A percentile compares a stretch with the other conserved stretches of the same genome.
phyloP scores from a whole-genome alignment of 92 coral and sea anemone genomes.

The Anthopleura xanthogrammica region DNA sequence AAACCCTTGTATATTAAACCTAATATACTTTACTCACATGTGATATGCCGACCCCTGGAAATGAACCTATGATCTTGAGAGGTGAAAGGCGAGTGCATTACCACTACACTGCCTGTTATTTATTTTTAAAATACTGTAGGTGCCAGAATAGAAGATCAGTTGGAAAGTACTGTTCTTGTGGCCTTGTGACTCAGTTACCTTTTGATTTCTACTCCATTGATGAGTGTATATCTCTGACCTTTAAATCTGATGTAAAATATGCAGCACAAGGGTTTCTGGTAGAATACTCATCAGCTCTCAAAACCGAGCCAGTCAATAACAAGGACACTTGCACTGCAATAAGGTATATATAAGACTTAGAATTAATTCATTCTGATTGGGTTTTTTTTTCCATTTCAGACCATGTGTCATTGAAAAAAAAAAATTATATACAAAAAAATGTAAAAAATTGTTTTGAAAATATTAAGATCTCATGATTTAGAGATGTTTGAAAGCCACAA shows the following conservation, averaged over 20 bases:
- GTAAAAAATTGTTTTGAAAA: too few species aligned
- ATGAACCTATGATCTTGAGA: too few species aligned
- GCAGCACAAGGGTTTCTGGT: slow-evolving; percentile 39
- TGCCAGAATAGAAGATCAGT: background rate
- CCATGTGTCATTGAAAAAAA: too few species aligned
- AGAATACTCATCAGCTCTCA: slow-evolving; percentile 8
- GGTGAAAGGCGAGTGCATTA: too few species aligned
- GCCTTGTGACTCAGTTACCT: background rate
- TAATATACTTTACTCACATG: too few species aligned
- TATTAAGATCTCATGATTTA: too few species aligned
- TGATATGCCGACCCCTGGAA: too few species aligned
- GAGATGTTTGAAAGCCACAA: too few species aligned
- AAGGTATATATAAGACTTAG: background rate
- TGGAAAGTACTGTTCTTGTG: slow-evolving; percentile 51
- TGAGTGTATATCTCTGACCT: slow-evolving; percentile 31
- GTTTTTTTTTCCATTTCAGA: background rate
- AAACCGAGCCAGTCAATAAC: background rate
- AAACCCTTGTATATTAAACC: too few species aligned
- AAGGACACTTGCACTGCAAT: background rate
- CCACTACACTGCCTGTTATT: too few species aligned
- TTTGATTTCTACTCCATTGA: slow-evolving; percentile 43
- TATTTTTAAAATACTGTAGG: background rate
- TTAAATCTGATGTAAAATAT: slow-evolving; percentile 27
- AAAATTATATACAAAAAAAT: too few species aligned
- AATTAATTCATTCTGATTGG: background rate